Base-by-base conservation (phyloP, 2,888 invertebrate genomes). In the Tenthredo livida region DNA sequence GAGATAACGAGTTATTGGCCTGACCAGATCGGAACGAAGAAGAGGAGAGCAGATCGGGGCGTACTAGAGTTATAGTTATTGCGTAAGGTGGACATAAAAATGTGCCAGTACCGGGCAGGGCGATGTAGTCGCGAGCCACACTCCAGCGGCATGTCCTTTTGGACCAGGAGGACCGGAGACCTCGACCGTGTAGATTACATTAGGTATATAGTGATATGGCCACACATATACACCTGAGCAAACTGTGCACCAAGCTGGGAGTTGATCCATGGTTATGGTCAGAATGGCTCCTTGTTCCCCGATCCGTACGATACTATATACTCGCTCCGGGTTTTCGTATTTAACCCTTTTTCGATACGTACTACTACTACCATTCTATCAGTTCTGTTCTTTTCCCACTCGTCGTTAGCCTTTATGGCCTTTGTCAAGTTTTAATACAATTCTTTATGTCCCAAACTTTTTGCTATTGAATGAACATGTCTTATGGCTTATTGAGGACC, bases 261-360 rank as follows among this genome's bases (percentile, higher is more conserved):
- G 88, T 90, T 91, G 91, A 91, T 91, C 90, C 89, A 91, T 89
- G 91, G 90, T 91, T 91, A 91, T 91, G 87, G 89, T 88, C 88
- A 86, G 86, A 85, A 87, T 88, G 88, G 88, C 90, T 89, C 90
- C 77, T 91, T 90, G 90, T 91, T 89, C 88, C 86, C 88, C 86
- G 90, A 90, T 91, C 88, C 84, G 85, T 87, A 88, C 88, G 90
- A 90, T 33, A 33, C 33, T 33, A 54, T 90, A 90, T 90, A 89
- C 88, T 86, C 85, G 86, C 88, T 87, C 87, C 87, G 86, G 87
- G 25, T 90, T 90, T 90, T 90, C 87, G 88, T 10, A 85, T 86
- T 86, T 86, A 88, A 87, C 88, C 86, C 87, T 88, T 89, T 54
- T 88, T 90, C 89, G 88, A 89, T 91, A 89, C 61, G 67, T 1